Percentiles rank a stretch among this genome's conserved stretches.
Evolutionary conservation across 30 jellyfish, hydroid and myxozoan species (phyloP).

Genomic region (Pseudorhiza aurosa): DNA sequence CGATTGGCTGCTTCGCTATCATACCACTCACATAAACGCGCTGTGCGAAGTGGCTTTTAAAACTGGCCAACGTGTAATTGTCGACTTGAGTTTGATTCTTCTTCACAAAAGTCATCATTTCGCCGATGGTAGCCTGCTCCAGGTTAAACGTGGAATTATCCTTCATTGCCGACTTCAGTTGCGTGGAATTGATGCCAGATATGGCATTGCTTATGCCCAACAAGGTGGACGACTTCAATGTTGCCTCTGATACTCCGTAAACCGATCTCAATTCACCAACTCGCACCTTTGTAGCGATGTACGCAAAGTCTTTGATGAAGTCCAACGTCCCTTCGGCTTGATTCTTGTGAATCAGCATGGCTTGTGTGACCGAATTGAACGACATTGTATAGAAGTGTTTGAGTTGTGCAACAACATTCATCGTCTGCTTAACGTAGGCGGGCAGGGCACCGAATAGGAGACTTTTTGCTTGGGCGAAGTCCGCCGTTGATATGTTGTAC

Average conservation of each 20-base stretch:
- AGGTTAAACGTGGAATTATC: not conserved
- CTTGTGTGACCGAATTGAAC: constrained; percentile 14
- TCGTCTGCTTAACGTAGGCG: not conserved
- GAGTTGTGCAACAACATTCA: not conserved
- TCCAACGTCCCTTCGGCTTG: constrained; percentile 19
- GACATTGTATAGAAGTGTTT: constrained; percentile 28
- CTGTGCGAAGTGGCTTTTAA: not conserved
- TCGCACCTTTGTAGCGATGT: not conserved
- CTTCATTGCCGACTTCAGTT: not conserved
- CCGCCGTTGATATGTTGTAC: not conserved
- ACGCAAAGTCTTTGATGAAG: constrained; percentile 23
- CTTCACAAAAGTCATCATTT: not conserved
- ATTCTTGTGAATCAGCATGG: constrained; percentile 20
- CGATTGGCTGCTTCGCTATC: not conserved
- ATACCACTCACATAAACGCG: not conserved
- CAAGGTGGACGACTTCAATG: not conserved
- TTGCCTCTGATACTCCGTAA: not conserved
- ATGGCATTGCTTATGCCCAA: not conserved
- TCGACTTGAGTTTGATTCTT: not conserved
- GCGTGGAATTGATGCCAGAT: not conserved
- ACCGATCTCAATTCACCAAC: not conserved
- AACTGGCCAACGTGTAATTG: not conserved
- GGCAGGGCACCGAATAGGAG: not conserved
- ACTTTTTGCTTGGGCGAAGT: not conserved
- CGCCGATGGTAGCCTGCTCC: constrained; percentile 1